Evolutionary conservation across 1,140 invertebrate genomes (phyloP).

Genomic region (Hermetia illucens): DNA sequence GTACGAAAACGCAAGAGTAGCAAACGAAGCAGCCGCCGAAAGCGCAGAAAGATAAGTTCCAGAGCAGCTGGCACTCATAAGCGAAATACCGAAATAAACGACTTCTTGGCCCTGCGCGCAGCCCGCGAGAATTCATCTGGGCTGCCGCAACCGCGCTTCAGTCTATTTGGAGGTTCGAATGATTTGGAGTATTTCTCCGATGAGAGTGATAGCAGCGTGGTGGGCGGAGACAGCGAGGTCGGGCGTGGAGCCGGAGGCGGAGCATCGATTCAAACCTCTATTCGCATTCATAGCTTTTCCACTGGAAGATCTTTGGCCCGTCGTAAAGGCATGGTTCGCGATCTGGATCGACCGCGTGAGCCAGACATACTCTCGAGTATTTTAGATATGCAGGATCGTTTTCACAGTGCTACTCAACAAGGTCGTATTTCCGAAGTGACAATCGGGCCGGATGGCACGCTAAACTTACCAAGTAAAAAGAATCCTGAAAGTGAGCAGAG

Average conservation of each 20-base stretch:
- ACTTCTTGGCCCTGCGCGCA: neutral
- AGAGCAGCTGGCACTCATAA: neutral
- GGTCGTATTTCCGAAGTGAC: slow-evolving; percentile 31
- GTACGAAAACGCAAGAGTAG: slow-evolving; percentile 31
- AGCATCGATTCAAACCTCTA: slow-evolving; percentile 26
- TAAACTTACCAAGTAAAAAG: slow-evolving; percentile 13
- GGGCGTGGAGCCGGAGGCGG: slow-evolving; percentile 18
- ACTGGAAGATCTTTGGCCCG: slow-evolving; percentile 13
- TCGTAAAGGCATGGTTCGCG: slow-evolving; percentile 9
- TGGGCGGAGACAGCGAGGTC: slow-evolving; percentile 3
- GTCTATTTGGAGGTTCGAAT: slow-evolving; percentile 44
- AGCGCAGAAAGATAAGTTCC: neutral
- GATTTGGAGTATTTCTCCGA: slow-evolving; percentile 47
- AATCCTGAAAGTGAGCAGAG: neutral
- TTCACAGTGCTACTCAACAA: slow-evolving; percentile 37
- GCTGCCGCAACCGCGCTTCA: slow-evolving; percentile 22
- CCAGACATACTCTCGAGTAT: slow-evolving; percentile 61
- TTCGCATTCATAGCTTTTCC: slow-evolving; percentile 17
- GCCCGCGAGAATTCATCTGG: neutral
- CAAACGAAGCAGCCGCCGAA: slow-evolving; percentile 9
- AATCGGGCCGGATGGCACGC: slow-evolving; percentile 23
- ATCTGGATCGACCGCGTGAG: too few species aligned
- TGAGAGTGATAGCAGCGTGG: slow-evolving; percentile 11
- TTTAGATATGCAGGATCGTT: slow-evolving; percentile 55
- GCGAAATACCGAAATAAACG: neutral